Evolutionary conservation across 2,797 vertebrate species (phyloP), one percentile per base, ranked within the genome.

Genomic region (Zenarchopterus dispar): DNA sequence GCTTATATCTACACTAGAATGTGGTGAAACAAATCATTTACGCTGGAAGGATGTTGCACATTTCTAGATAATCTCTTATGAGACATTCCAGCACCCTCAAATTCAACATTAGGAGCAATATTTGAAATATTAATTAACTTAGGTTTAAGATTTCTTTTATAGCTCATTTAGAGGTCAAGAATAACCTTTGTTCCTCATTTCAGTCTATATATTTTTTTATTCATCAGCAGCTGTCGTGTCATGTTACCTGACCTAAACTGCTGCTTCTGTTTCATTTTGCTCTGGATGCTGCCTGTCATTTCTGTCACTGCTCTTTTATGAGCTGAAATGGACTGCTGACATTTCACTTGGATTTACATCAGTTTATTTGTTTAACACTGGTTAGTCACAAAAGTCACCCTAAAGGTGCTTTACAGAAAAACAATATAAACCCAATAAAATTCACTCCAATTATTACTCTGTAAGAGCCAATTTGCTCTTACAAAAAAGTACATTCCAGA

Each of bases 201-300:
- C n/a, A 15, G 2, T n/a, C 0, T 23, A 7, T 18, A 52, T 56
- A 22, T 17, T 19, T 53, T 15, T 36, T 52, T 47, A 22, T 6
- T 24, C 15, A 44, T 33, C 18, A 43, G 17, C 17, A 58, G 22
- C 56, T 56, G 46, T 62, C 57, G 50, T 23, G 22, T 31, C 46
- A 45, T 23, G 33, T 56, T 21, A 31, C 22, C 8, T 24, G 13
- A 23, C 55, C 31, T 36, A 75, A 72, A 56, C 26, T 41, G 33
- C 48, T 44, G 24, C 33, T 15, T 6, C 22, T 59, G 13, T 39
- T 62, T 53, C 31, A 22, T 53, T 4, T 5, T 28, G 18, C 17
- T 42, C 28, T 18, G 18, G 21, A 43, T 44, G 36, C 46, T 48
- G 22, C 17, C 51, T 72, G 53, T 19, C 22, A 36, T 66, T 48